Evolutionary conservation across 2,113 vertebrate species (phyloP), one percentile per base, ranked within the genome.

Genomic region (Silurus asotus): DNA sequence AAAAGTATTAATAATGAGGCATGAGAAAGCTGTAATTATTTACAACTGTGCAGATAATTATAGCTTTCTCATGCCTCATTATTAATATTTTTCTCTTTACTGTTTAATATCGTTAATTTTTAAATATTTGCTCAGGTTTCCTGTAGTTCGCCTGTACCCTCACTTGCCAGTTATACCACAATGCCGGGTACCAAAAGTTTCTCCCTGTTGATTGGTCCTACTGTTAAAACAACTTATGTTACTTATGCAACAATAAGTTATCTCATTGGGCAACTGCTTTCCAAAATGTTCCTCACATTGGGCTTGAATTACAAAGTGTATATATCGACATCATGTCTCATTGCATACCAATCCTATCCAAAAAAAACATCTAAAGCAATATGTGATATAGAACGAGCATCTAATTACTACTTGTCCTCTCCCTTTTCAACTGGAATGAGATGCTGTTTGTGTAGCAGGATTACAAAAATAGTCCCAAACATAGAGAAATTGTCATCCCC

Each of bases 351-450:
- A 93, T 89, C 88, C 87, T 92, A 92, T 93, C 90, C 90, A 91
- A 90, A 93, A 93, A 92, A 88, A 91, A 37, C 0, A 37, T 8
- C 70, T 49, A 20, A 56, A 53, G 20, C 19, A 20, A 75, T 10
- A 15, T 59, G 8, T 37, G 28, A 61, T 48, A 59, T 6, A 80
- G 56, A 55, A 48, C 48, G 10, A 45, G 56, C 7, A 48, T 9
- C 70, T 93, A 92, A 93, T 92, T 92, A 89, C 91, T 92, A 55
- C 91, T 91, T 88, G 91, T 90, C 92, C 91, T 88, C 89, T 92
- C 91, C 90, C 82, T 89, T 84, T 91, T 92, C 82, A 90, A 87
- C 88, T 89, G 70, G 81, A 82, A 49, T 90, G 89, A 91, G 45
- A 62, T 94, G 89, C 92, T 92, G 89, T 94, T 94, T 93, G 92